Evolutionary conservation across 2,113 vertebrate genomes (phyloP).

Genomic region (zebrafish (Danio rerio)): DNA sequence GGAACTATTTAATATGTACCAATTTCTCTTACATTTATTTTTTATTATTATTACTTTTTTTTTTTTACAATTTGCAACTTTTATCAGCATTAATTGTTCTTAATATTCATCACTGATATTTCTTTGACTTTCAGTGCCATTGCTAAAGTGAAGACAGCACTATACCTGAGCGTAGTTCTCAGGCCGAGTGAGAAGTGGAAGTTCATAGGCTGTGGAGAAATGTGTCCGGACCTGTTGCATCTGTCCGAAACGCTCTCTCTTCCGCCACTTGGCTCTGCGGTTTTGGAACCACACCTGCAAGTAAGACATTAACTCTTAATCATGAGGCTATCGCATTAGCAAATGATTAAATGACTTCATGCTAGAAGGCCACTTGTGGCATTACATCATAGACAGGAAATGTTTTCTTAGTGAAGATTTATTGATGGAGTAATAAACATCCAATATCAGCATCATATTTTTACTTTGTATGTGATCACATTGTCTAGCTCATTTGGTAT

Average conservation of each 20-base stretch:
- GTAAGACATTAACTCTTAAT: conserved; percentile 43
- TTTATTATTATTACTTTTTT: too few relatives aligned
- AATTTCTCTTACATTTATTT: too few relatives aligned
- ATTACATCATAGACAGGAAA: conserved; percentile 10
- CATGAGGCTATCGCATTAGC: neutral
- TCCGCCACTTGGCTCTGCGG: conserved; percentile 96
- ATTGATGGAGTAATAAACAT: neutral
- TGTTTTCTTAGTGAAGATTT: conserved; percentile 20
- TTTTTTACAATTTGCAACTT: too few relatives aligned
- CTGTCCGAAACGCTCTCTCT: conserved; percentile 95
- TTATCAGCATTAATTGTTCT: neutral
- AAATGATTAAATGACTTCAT: conserved; percentile 26
- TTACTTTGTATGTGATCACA: neutral
- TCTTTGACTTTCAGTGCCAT: neutral
- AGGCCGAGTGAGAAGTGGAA: conserved; percentile 91
- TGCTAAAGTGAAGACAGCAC: neutral
- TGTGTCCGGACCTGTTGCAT: conserved; percentile 99
- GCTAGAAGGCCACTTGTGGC: neutral
- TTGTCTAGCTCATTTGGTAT: conserved; percentile 16
- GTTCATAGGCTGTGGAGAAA: conserved; percentile 93
- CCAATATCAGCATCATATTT: neutral
- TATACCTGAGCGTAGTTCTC: conserved; percentile 97
- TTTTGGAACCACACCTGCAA: conserved; percentile 98
- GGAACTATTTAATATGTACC: too few relatives aligned
- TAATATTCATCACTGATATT: neutral